A percentile compares a stretch with the other conserved stretches of the same genome.
Evolutionary conservation across 2,797 vertebrate species (phyloP).

Genomic region (Pangasius djambal): DNA sequence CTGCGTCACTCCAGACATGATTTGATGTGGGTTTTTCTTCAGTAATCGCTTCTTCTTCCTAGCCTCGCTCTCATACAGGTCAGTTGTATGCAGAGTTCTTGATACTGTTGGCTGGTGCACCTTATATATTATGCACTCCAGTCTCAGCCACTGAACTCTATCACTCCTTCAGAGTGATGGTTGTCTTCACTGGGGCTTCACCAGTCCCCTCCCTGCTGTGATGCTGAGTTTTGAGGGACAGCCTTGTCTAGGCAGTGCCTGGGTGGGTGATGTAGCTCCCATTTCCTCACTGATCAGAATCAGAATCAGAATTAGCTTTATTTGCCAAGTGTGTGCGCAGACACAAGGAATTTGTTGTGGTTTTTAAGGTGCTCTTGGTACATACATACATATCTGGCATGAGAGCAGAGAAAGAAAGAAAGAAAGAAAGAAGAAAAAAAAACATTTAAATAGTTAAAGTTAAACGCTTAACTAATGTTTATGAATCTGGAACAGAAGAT

Average conservation of each 20-base stretch:
- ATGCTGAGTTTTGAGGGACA: neutral
- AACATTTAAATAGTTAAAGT: no score
- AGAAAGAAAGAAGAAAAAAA: no score
- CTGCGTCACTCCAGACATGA: neutral
- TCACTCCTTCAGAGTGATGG: neutral
- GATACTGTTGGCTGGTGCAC: neutral
- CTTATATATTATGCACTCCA: neutral
- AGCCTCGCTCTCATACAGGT: neutral
- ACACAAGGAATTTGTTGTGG: no score
- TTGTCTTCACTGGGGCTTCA: neutral
- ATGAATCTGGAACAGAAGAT: no score
- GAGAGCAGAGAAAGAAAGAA: no score
- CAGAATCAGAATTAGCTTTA: no score
- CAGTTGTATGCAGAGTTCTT: no score
- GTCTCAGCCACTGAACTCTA: neutral
- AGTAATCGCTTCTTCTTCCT: neutral
- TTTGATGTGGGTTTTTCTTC: neutral
- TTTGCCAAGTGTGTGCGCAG: no score
- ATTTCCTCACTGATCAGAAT: neutral
- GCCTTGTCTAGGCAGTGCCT: neutral
- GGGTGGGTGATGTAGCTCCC: neutral
- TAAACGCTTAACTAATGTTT: no score
- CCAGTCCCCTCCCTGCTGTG: neutral
- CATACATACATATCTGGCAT: no score
- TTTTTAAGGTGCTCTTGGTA: no score